Evolutionary conservation across 2,113 vertebrate species (phyloP).

Genomic region (Stegastes partitus): DNA sequence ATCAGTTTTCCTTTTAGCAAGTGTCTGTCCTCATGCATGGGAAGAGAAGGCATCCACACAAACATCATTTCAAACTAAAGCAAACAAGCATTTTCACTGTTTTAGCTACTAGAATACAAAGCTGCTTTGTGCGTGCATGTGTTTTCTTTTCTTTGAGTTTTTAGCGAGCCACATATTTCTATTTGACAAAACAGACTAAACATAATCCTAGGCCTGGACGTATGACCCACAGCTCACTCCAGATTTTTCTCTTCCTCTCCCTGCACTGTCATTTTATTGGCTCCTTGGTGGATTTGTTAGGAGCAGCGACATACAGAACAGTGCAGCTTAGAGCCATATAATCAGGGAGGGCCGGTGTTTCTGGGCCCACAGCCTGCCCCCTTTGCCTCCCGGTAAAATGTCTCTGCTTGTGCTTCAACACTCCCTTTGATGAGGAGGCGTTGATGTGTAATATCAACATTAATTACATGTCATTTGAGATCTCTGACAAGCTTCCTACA

Average conservation of each 20-base stretch:
- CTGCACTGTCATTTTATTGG: slow-evolving; percentile 62
- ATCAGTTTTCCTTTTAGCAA: neutral
- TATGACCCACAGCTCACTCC: slow-evolving; percentile 65
- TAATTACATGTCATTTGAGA: slow-evolving; percentile 61
- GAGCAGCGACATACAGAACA: slow-evolving; percentile 29
- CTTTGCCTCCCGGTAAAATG: slow-evolving; percentile 45
- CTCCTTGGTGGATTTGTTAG: slow-evolving; percentile 62
- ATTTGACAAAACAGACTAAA: slow-evolving; percentile 86
- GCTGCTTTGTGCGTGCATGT: slow-evolving; percentile 60
- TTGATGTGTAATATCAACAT: slow-evolving; percentile 67
- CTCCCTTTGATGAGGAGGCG: slow-evolving; percentile 56
- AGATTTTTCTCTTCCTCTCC: slow-evolving; percentile 53
- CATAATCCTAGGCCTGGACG: slow-evolving; percentile 73
- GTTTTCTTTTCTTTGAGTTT: slow-evolving; percentile 61
- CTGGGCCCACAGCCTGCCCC: slow-evolving; percentile 7
- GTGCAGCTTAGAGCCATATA: slow-evolving; percentile 52
- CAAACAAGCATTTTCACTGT: slow-evolving; percentile 75
- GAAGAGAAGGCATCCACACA: slow-evolving; percentile 75
- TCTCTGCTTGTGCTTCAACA: slow-evolving; percentile 39
- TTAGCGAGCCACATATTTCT: slow-evolving; percentile 82
- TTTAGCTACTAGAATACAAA: slow-evolving; percentile 74
- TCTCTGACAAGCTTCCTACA: slow-evolving; percentile 47
- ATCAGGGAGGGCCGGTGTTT: slow-evolving; percentile 66
- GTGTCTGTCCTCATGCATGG: slow-evolving; percentile 1
- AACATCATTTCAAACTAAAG: slow-evolving; percentile 76